Conservation (phyloP, 2,888 invertebrate species). For the Caenorhabditis doughertyi region DNA sequence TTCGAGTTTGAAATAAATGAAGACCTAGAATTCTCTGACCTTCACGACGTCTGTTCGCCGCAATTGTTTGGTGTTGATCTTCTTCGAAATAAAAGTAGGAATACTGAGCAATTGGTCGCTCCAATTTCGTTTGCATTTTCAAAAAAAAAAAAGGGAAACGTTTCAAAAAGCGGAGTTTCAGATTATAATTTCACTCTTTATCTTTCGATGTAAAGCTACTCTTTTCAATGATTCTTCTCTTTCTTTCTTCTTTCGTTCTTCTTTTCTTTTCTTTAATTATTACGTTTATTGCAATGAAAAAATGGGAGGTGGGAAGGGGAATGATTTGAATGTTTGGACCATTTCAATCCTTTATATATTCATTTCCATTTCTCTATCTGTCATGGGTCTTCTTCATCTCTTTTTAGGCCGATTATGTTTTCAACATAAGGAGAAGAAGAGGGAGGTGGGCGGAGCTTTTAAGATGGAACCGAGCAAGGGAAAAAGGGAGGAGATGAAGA, state of each 20-base stretch:
- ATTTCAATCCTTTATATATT: slow-evolving; percentile 10
- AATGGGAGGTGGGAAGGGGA: slow-evolving; percentile 11
- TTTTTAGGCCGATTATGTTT: slow-evolving; percentile 54
- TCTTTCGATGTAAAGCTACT: slow-evolving; percentile 29
- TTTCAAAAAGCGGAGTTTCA: not conserved
- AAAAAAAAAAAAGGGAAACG: not conserved
- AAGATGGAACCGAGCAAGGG: not conserved
- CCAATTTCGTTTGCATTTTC: slow-evolving; percentile 49
- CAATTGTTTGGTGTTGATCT: slow-evolving; percentile 19
- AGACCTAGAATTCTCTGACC: slow-evolving; percentile 24
- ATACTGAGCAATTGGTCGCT: slow-evolving; percentile 52
- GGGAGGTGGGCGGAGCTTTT: slow-evolving; percentile 25
- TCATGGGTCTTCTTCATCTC: slow-evolving; percentile 33
- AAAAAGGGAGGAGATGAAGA: not conserved
- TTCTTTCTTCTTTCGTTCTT: slow-evolving; percentile 3
- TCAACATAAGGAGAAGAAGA: slow-evolving; percentile 35
- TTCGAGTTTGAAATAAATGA: not conserved
- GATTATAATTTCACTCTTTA: slow-evolving; percentile 8
- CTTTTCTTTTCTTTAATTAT: slow-evolving; percentile 17
- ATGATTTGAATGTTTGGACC: not conserved
- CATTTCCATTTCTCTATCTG: slow-evolving; percentile 36
- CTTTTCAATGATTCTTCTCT: not conserved
- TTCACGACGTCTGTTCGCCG: slow-evolving; percentile 43
- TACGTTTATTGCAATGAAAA: not conserved
- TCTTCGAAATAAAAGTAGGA: slow-evolving; percentile 15